Evolutionary conservation across 2,888 invertebrate genomes (phyloP).

Genomic region (Troides oblongomaculatus): DNA sequence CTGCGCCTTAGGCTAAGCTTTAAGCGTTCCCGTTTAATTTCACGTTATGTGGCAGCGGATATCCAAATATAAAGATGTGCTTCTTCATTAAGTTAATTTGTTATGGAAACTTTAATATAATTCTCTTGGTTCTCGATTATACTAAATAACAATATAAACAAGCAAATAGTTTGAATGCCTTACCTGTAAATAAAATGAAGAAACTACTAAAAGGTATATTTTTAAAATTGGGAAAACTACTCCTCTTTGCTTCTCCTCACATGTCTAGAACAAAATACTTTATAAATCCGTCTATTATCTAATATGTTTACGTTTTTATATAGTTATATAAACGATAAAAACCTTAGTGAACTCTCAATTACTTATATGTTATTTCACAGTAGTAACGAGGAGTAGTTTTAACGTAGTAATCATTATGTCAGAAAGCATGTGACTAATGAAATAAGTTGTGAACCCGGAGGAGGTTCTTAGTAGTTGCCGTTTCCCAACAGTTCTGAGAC

Average conservation of each 20-base stretch:
- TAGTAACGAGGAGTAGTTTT: background rate
- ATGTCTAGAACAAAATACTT: no score
- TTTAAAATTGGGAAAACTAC: no score
- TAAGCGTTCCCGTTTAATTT: constrained; percentile 3
- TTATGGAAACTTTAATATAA: background rate
- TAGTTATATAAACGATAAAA: background rate
- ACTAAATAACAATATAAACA: no score
- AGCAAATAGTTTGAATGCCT: no score
- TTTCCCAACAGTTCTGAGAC: constrained; percentile 8
- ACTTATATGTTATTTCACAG: background rate
- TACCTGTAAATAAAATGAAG: no score
- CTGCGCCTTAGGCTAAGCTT: constrained; percentile 9
- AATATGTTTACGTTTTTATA: no score
- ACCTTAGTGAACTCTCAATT: background rate
- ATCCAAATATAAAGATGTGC: background rate
- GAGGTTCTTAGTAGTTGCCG: constrained; percentile 12
- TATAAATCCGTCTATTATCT: no score
- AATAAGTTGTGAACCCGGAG: constrained; percentile 16
- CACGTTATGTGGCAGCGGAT: background rate
- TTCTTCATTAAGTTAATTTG: background rate
- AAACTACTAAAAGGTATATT: no score
- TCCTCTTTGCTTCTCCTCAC: no score
- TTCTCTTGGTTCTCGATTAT: no score
- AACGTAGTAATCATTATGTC: constrained; percentile 11
- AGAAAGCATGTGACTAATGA: constrained; percentile 22